Evolutionary conservation across 2,888 invertebrate genomes (phyloP).

Genomic region (Leptopterna dolabrata): DNA sequence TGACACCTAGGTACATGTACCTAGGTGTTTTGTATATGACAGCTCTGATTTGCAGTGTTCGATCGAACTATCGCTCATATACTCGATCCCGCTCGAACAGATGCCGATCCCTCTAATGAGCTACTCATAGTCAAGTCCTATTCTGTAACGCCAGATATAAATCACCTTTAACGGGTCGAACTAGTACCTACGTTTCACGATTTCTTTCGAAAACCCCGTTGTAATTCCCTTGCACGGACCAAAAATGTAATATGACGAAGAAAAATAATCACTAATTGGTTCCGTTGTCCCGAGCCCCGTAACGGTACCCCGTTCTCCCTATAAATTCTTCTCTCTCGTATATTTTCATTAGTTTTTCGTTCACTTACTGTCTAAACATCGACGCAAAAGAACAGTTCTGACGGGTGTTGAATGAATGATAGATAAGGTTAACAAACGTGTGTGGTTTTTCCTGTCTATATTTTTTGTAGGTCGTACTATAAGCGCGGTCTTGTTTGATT

Average conservation of each 20-base stretch:
- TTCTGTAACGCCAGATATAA: slow-evolving; percentile 3
- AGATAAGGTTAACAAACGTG: neutral
- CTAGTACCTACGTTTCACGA: neutral
- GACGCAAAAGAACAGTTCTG: neutral
- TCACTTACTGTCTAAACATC: neutral
- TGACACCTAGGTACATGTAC: too few relatives aligned
- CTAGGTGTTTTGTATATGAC: too few relatives aligned
- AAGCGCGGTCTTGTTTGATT: too few relatives aligned
- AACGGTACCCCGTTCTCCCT: neutral
- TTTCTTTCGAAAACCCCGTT: neutral
- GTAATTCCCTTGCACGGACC: neutral
- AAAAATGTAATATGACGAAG: neutral
- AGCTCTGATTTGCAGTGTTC: neutral
- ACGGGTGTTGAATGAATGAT: neutral
- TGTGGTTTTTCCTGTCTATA: neutral
- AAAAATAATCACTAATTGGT: neutral
- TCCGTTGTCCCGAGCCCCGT: neutral
- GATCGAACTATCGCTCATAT: neutral
- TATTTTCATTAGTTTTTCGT: neutral
- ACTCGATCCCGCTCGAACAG: neutral
- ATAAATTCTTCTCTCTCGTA: neutral
- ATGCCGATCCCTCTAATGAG: neutral
- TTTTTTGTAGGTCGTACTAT: neutral
- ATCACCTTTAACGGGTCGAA: neutral
- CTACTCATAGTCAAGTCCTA: neutral